Evolutionary conservation across 2,113 vertebrate genomes (phyloP).

Genomic region (Nothocercus julius): DNA sequence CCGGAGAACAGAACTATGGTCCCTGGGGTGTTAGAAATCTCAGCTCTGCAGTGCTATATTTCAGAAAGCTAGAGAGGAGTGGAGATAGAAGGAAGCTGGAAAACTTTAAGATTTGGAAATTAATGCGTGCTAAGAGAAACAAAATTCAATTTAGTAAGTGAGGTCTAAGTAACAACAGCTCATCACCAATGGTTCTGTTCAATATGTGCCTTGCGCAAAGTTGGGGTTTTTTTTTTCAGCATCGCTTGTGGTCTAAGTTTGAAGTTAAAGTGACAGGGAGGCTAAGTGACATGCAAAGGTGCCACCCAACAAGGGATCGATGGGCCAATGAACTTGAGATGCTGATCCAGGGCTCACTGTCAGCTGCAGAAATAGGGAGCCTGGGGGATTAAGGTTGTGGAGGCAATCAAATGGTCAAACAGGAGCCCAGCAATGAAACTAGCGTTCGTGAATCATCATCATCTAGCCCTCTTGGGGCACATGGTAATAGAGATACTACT

Average conservation of each 20-base stretch:
- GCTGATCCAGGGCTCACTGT: not conserved
- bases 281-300: too few species aligned
- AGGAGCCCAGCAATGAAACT: not conserved
- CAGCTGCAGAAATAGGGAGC: not conserved
- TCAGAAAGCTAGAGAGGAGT: not conserved
- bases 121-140: not conserved
- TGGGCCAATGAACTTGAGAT: not conserved
- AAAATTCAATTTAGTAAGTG: not conserved
- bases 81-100: not conserved
- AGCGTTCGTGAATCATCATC: not conserved
- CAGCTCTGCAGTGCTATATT: not conserved
- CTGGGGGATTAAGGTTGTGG: not conserved
- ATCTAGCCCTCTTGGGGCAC: not conserved
- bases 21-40: not conserved
- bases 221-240: not conserved
- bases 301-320: not conserved
- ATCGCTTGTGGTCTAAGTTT: not conserved
- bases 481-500: not conserved
- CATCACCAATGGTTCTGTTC: not conserved
- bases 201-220: not conserved
- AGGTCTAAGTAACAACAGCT: not conserved
- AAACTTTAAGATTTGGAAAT: not conserved
- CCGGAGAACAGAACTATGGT: not conserved
- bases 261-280: fast-evolving
- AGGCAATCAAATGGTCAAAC: not conserved